Evolutionary conservation across 2,888 invertebrate species (phyloP).

Genomic region (Pristionchus mayeri): DNA sequence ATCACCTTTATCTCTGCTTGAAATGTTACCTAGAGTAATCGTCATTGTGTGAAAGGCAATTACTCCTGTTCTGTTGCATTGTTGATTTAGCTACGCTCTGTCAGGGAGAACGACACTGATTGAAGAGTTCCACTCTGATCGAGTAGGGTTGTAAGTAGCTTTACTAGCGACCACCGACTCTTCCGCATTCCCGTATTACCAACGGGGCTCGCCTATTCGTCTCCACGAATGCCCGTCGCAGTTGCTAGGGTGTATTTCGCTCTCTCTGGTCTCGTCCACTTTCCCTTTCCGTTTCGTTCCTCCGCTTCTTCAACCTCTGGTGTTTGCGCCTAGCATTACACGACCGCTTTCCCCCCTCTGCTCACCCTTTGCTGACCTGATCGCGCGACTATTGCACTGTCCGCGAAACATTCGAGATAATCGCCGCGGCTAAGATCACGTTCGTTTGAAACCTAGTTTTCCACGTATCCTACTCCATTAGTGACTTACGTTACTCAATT

Average conservation of each 20-base stretch:
- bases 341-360: neutral
- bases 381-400: conserved; percentile 26
- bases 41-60: too few relatives aligned
- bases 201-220: neutral
- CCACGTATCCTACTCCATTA: neutral
- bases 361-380: conserved; percentile 30
- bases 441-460: neutral
- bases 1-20: too few relatives aligned
- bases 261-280: neutral
- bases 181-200: neutral
- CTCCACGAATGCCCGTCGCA: neutral
- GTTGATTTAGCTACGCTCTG: too few relatives aligned
- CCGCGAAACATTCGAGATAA: neutral
- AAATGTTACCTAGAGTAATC: too few relatives aligned
- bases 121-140: too few relatives aligned
- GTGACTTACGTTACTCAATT: neutral
- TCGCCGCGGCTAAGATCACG: neutral
- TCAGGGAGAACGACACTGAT: too few relatives aligned
- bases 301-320: neutral
- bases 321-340: conserved; percentile 30
- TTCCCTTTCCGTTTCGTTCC: neutral
- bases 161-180: too few relatives aligned
- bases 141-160: too few relatives aligned
- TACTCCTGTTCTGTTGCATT: too few relatives aligned
- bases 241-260: neutral